Evolutionary conservation across 1,140 invertebrate species (phyloP), one percentile per base, ranked within the genome.

Genomic region (Chironomus tepperi): DNA sequence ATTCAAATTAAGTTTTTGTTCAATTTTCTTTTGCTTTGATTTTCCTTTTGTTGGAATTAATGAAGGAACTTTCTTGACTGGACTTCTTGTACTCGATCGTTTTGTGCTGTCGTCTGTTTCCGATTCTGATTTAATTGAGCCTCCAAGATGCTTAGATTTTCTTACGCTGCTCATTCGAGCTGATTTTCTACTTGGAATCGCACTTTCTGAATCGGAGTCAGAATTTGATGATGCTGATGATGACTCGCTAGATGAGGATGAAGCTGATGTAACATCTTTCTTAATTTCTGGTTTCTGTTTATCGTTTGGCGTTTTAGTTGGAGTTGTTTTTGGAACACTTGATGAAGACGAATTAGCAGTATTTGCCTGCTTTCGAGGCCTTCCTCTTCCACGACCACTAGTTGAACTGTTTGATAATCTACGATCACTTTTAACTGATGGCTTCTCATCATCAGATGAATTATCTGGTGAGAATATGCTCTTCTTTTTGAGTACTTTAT

Each of bases 381-480:
- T 12, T 73, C 42, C 7, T 74, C 73, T 75, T 77, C 78, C 19
- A 75, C 74, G 34, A 70, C 72, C 73, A 76, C 75, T 12, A 42
- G 19, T 21, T 64, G 43, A 42, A 16, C 15, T 75, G 76, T 16
- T 78, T 77, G 65, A 70, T 19, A 19, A 16, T 70, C 75, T 75
- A 78, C 78, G 77, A 79, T 81, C 73, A 77, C 79, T 75, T 78
- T 84, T 79, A 77, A 83, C 83, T 7, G 81, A 77, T 76, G 79
- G 18, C 12, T 8, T 42, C 43, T 74, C 76, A 24, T 70, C 24
- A 19, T 85, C 84, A 42, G 90, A 91, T 80, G 90, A 91, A 77
- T 92, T 92, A 77, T 92, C 91, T 1, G 91, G 91, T 76, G 90
- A 92, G 77, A 93, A 93, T 79, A 93, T 93, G 81, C 91, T 93